Evolutionary conservation across 2,797 vertebrate genomes (phyloP).

Genomic region (Acanthornis magna): DNA sequence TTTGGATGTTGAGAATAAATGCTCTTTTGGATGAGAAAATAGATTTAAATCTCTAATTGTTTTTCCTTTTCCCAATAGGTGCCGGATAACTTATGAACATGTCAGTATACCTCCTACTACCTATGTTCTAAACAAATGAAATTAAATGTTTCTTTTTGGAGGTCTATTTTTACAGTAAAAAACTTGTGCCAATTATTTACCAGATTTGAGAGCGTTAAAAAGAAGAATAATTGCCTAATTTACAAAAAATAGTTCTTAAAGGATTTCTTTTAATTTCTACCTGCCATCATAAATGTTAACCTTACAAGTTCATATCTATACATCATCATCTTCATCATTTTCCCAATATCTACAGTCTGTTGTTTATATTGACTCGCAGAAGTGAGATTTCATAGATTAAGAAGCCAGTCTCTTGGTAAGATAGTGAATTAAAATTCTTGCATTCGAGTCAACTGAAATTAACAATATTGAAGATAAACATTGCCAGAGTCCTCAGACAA

Average conservation of each 20-base stretch:
- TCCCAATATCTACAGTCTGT: not conserved
- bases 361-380: not conserved
- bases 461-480: not conserved
- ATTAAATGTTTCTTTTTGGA: not conserved
- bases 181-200: not conserved
- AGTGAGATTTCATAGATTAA: not conserved
- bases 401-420: not conserved
- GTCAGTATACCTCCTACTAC: not conserved
- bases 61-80: not conserved
- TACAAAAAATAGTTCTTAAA: not conserved
- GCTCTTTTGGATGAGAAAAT: not conserved
- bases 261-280: not conserved
- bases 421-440: not conserved
- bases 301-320: not conserved
- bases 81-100: not conserved
- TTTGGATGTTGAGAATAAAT: conserved; percentile 24
- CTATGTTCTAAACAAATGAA: conserved; percentile 20
- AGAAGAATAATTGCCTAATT: not conserved
- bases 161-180: not conserved
- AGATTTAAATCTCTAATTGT: conserved; percentile 28
- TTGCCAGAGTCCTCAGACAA: not conserved
- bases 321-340: not conserved
- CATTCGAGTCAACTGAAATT: not conserved
- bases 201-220: not conserved
- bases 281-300: not conserved